phyloP scores from a whole-genome alignment of 1,140 invertebrate species.

The Hormaphis cornu region DNA sequence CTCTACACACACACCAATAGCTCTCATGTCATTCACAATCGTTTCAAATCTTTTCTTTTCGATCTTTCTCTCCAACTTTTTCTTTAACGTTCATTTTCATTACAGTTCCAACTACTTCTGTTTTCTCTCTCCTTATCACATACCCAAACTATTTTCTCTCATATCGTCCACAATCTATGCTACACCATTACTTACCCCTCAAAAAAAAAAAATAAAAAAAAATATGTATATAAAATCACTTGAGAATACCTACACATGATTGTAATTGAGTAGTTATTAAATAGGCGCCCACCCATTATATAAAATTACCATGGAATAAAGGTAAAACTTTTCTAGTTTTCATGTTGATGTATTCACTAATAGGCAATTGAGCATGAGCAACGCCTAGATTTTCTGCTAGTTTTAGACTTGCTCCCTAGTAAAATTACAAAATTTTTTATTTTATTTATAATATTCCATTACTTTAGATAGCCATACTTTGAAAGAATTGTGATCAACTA shows the following conservation, averaged over 20 bases:
- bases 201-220: no score
- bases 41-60: no score
- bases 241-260: neutral
- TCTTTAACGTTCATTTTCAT: no score
- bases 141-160: no score
- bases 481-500: slow-evolving; percentile 93
- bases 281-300: slow-evolving; percentile 10
- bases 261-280: neutral
- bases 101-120: no score
- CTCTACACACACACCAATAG: no score
- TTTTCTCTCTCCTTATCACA: no score
- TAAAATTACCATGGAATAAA: slow-evolving; percentile 78
- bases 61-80: no score
- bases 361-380: slow-evolving; percentile 75
- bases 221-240: no score
- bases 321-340: slow-evolving; percentile 89
- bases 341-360: slow-evolving; percentile 84
- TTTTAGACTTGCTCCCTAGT: slow-evolving; percentile 73
- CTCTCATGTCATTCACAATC: no score
- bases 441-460: neutral
- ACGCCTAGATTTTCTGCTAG: slow-evolving; percentile 69
- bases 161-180: no score
- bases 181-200: no score
- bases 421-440: slow-evolving; percentile 34
- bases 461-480: slow-evolving; percentile 54